Evolutionary conservation across 2,113 vertebrate species (phyloP).

Genomic region (Dicaeum eximium): DNA sequence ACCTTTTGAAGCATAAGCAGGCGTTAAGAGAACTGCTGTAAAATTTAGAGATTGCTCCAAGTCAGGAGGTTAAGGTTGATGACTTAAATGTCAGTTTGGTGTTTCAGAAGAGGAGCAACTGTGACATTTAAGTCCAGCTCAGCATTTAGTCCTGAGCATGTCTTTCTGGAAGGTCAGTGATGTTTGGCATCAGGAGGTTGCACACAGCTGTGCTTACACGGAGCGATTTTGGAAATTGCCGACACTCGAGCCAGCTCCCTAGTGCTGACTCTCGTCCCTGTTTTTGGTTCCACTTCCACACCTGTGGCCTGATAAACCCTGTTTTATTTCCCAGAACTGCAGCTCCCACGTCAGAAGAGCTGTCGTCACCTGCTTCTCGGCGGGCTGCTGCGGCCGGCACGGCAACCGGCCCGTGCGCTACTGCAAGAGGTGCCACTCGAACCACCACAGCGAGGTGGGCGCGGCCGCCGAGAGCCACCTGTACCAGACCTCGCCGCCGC

Average conservation of each 20-base stretch:
- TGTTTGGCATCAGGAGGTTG: not conserved
- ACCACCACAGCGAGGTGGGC: slow-evolving; percentile 95
- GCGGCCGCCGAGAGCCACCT: slow-evolving; percentile 89
- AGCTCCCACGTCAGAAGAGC: slow-evolving; percentile 97
- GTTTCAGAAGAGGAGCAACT: not conserved
- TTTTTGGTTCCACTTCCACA: not conserved
- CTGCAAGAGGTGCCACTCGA: slow-evolving; percentile 97
- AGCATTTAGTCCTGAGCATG: not conserved
- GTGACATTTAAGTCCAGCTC: not conserved
- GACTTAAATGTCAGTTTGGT: not conserved
- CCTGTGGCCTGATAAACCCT: not conserved
- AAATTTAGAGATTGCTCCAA: not conserved
- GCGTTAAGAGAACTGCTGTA: not conserved
- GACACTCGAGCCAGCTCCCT: not conserved
- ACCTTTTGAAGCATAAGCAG: not conserved
- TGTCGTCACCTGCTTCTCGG: slow-evolving; percentile 98
- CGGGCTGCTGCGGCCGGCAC: slow-evolving; percentile 94
- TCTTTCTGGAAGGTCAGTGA: not conserved
- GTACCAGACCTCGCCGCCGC: slow-evolving; percentile 96
- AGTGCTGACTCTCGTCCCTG: not conserved
- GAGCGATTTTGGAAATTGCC: not conserved
- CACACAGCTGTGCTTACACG: not conserved
- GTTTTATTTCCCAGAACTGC: slow-evolving; percentile 82
- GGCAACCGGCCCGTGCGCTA: slow-evolving; percentile 97
- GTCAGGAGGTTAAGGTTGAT: not conserved